phyloP scores from a whole-genome alignment of 2,888 invertebrate species.

The Nymphalis urticae region DNA sequence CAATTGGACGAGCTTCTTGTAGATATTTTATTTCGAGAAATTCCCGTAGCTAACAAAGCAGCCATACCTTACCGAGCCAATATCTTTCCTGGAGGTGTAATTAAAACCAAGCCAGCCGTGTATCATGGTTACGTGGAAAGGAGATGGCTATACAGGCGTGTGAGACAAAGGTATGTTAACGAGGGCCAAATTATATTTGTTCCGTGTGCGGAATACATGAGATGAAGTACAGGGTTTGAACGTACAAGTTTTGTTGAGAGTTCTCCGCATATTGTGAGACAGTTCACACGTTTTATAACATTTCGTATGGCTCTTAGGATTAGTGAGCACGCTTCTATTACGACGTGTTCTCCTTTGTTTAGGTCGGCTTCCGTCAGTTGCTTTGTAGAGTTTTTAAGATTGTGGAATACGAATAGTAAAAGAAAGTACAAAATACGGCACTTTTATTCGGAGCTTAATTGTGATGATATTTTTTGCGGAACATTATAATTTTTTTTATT shows the following conservation, averaged over 20 bases:
- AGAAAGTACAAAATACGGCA: constrained; percentile 12
- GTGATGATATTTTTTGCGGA: too few species aligned
- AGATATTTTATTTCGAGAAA: constrained; percentile 16
- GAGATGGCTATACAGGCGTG: constrained; percentile 40
- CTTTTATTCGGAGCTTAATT: constrained; percentile 10
- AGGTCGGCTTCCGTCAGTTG: constrained; percentile 29
- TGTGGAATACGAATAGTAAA: constrained; percentile 15
- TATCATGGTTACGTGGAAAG: constrained; percentile 50
- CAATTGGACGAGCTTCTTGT: background rate
- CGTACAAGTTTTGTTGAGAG: constrained; percentile 34
- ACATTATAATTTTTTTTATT: too few species aligned
- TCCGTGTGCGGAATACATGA: constrained; percentile 56
- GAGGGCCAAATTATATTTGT: constrained; percentile 66
- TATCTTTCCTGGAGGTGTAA: constrained; percentile 61
- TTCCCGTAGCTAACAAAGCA: constrained; percentile 33
- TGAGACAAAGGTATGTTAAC: constrained; percentile 52
- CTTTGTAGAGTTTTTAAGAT: constrained; percentile 28
- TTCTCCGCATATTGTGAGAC: constrained; percentile 30
- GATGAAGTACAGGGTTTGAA: constrained; percentile 48
- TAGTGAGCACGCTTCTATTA: constrained; percentile 36
- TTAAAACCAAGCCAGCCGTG: constrained; percentile 64
- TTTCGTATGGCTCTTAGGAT: constrained; percentile 33
- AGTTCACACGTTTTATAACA: constrained; percentile 37
- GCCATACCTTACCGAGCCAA: constrained; percentile 48
- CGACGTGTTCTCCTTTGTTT: constrained; percentile 33